phyloP scores from a whole-genome alignment of 2,888 invertebrate genomes.

The Lasius platythorax region DNA sequence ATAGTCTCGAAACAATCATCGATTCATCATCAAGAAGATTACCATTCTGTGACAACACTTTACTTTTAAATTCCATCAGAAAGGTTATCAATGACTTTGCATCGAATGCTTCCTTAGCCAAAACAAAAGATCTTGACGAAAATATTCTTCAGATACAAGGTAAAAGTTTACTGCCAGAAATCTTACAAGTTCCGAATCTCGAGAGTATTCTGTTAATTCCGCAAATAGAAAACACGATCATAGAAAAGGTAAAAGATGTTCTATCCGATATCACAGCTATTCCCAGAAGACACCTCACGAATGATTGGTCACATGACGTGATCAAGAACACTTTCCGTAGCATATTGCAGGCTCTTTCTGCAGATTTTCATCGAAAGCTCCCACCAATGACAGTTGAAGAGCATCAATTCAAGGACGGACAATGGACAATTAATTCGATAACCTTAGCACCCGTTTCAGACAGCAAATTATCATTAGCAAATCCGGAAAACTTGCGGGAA shows the following conservation, averaged over 20 bases:
- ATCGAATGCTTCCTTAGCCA: background rate
- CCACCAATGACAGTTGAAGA: slow-evolving; percentile 62
- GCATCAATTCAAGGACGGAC: slow-evolving; percentile 64
- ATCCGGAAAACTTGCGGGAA: slow-evolving; percentile 35
- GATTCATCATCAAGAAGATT: slow-evolving; percentile 26
- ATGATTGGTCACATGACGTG: slow-evolving; percentile 47
- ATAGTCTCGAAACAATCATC: background rate
- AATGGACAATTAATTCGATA: slow-evolving; percentile 59
- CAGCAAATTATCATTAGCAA: background rate
- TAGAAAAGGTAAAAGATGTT: slow-evolving; percentile 69
- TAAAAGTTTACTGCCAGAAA: slow-evolving; percentile 68
- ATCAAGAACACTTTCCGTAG: slow-evolving; percentile 62
- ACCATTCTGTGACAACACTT: slow-evolving; percentile 59
- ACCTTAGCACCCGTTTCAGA: slow-evolving; percentile 37
- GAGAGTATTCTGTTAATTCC: slow-evolving; percentile 73
- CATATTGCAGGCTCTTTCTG: slow-evolving; percentile 42
- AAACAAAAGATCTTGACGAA: background rate
- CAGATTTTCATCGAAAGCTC: background rate
- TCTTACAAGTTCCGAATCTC: slow-evolving; percentile 71
- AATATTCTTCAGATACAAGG: slow-evolving; percentile 55
- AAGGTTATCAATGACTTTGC: slow-evolving; percentile 76
- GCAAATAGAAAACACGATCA: slow-evolving; percentile 72
- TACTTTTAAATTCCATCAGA: slow-evolving; percentile 71
- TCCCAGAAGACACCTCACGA: slow-evolving; percentile 40
- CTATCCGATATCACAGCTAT: slow-evolving; percentile 56